These are phyloP conservation scores for Ochropleura plecta DNA, from an alignment of 2,888 invertebrate species.

Conservation along the genomic window DNA sequence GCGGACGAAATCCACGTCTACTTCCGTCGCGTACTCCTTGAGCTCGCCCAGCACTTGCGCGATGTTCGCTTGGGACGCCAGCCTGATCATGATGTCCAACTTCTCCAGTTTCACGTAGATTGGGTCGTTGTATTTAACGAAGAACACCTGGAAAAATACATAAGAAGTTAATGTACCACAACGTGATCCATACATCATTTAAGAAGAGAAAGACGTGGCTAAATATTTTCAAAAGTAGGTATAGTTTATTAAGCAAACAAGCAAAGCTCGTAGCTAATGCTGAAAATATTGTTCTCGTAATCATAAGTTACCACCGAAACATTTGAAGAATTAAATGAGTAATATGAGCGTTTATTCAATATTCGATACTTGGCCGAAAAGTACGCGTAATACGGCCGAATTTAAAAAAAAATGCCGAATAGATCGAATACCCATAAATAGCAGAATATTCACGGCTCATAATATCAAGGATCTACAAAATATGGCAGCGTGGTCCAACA, in stretches of 20 bases:
- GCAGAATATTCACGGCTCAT: background rate
- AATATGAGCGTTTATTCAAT: background rate
- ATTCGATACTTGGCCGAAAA: background rate
- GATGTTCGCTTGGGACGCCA: slow-evolving; percentile 99
- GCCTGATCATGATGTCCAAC: slow-evolving; percentile 99
- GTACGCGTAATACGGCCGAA: too few species aligned
- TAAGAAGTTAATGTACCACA: background rate
- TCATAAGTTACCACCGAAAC: background rate
- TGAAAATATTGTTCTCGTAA: background rate
- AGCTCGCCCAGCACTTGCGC: slow-evolving; percentile 99
- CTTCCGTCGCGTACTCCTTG: slow-evolving; percentile 99
- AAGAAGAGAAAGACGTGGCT: too few species aligned
- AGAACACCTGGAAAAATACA: slow-evolving; percentile 93
- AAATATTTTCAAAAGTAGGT: background rate
- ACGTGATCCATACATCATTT: background rate
- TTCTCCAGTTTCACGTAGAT: slow-evolving; percentile 99
- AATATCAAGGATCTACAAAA: background rate
- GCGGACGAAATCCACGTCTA: slow-evolving; percentile 99
- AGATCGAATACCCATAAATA: too few species aligned
- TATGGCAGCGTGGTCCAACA: background rate
- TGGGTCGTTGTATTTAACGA: slow-evolving; percentile 99
- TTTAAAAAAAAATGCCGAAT: background rate
- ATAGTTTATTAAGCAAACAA: too few species aligned
- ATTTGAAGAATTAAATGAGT: background rate
- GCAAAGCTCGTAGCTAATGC: background rate